Evolutionary conservation across 2,113 vertebrate species (phyloP), one percentile per base, ranked within the genome.

Genomic region (Bujurquina vittata): DNA sequence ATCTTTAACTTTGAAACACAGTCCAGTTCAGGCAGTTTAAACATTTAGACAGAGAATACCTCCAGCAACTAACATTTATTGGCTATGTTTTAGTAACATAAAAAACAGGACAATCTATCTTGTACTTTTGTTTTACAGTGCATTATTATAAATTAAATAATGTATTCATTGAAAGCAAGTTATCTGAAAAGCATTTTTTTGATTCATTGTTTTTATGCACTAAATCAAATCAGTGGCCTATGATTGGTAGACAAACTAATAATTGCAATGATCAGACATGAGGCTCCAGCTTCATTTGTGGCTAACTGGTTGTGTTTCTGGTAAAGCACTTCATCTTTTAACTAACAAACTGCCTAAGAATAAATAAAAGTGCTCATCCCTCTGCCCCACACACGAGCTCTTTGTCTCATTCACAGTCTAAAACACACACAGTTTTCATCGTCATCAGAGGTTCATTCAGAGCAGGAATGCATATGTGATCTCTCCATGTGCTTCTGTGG

Each of bases 401-500:
- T 46, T 49, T 20, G 26, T 46, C 23, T 31, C 43, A 3, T 15
- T 52, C 49, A 52, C 1, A 69, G 10, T 31, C 65, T 72, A 72
- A 31, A 11, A 43, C 3, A 15, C 18, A 37, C 37, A 26, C 37
- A 17, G 54, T 29, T 29, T 10, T 52, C 31, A 55, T 55, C n/a
- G 37, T 82, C 37, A 54, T 40, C 7, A 73, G 35, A 55, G 72
- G 20, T 65, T 84, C 31, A 52, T 1, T 83, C 73, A 56, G 35
- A 69, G 26, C n/a, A 31, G 1, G 23, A 35, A n/a, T 69, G 18
- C 59, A 26, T 11, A 56, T 46, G 33, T 49, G 18, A 72, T 76
- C 9, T 59, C 54, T 75, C 74, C 49, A n/a, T 73, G 59, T 76
- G 40, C 11, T 1, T 93, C 69, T 77, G 1, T 74, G 17, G 74